phyloP scores from a whole-genome alignment of 2,888 invertebrate species.

The Bellardia pandia region DNA sequence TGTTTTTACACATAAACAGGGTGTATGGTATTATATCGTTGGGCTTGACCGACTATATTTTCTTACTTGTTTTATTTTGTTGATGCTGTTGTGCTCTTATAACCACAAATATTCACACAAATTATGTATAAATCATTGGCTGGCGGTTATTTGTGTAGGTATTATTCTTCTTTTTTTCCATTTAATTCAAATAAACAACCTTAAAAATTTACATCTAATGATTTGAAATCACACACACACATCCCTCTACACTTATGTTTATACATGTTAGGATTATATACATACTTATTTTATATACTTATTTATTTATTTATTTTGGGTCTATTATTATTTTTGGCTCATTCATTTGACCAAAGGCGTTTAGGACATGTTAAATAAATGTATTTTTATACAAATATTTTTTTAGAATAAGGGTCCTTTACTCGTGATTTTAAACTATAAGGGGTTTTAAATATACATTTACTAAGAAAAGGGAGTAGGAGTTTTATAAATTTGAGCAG shows the following conservation, averaged over 20 bases:
- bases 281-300: background rate
- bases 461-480: background rate
- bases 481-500: background rate
- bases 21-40: no score
- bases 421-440: background rate
- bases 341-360: constrained; percentile 17
- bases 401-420: constrained; percentile 7
- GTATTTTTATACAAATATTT: background rate
- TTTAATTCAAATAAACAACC: constrained; percentile 35
- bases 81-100: constrained; percentile 15
- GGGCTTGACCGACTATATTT: no score
- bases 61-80: background rate
- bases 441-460: background rate
- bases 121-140: constrained; percentile 63
- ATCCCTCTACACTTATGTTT: background rate
- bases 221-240: background rate
- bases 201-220: constrained; percentile 31
- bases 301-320: constrained; percentile 7
- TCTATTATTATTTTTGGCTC: constrained; percentile 11
- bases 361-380: constrained; percentile 16
- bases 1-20: no score
- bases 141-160: constrained; percentile 55
- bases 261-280: background rate
- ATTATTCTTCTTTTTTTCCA: constrained; percentile 7
- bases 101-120: constrained; percentile 70